Evolutionary conservation across 2,888 invertebrate genomes (phyloP), one percentile per base, ranked within the genome.

Genomic region (Brenthis daphne): DNA sequence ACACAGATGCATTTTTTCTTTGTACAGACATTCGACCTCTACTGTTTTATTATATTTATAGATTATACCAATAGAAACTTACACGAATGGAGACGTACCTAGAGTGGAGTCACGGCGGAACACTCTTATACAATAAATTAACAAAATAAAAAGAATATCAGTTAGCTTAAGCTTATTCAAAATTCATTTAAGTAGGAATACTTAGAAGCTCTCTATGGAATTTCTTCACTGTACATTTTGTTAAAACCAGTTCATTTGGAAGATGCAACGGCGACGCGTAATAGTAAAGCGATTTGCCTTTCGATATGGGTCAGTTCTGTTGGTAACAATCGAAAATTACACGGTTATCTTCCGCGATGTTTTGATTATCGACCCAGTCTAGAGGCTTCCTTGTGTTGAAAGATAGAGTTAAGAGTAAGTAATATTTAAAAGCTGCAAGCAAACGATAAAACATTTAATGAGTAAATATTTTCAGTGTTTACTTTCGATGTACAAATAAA

Each of bases 281-380:
- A 67, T 67, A 57, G 51, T 53, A 51, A 64, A 57, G 69, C 51
- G 69, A 71, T 69, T 71, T 69, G 64, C 69, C 69, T 69, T 67
- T 65, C 66, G 69, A 67, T 67, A 69, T 61, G 67, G 71, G 71
- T 64, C 71, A 71, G 47, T 61, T 60, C 56, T 69, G 65, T 64
- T 63, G 69, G 69, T 69, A 67, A 71, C 69, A 64, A 67, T 67
- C 64, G 66, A 64, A 71, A 69, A 71, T 71, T 71, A 71, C 67
- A 71, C 64, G 69, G 57, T 43, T 67, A 69, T 69, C 71, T 66
- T 69, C 69, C 64, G 71, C 64, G 60, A 16, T 69, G 56, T 61
- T 69, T 69, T 65, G 69, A 69, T 65, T 65, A 69, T 69, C 60
- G 65, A 69, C 65, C 56, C 24, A 37, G 57, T 51, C 55, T 61